phyloP scores from a whole-genome alignment of 2,888 invertebrate genomes.

The Proisotoma minuta region DNA sequence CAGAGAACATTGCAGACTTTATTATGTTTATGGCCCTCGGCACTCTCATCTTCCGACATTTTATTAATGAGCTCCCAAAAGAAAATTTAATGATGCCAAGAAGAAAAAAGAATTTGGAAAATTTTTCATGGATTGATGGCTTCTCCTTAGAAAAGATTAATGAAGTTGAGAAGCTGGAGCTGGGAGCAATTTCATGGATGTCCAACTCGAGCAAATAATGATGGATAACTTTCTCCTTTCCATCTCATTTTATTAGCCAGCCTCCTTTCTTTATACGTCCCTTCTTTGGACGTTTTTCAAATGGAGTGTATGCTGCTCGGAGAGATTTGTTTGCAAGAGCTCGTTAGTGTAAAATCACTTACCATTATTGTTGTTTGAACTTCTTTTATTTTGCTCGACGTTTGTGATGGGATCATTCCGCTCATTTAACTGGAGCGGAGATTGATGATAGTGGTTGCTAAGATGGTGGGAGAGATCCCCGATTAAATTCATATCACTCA shows the following conservation, averaged over 20 bases:
- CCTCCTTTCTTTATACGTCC: neutral
- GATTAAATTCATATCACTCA: conserved; percentile 17
- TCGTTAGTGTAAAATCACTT: neutral
- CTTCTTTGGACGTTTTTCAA: too few species aligned
- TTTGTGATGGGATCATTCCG: neutral
- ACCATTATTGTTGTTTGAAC: conserved; percentile 23
- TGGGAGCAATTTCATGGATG: conserved; percentile 44
- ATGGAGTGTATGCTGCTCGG: too few species aligned
- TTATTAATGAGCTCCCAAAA: too few species aligned
- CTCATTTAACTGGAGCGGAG: neutral
- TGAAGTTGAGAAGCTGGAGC: conserved; percentile 41
- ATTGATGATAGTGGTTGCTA: conserved; percentile 25
- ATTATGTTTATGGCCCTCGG: too few species aligned
- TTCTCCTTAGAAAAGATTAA: too few species aligned
- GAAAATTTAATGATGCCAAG: too few species aligned
- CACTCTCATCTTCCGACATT: too few species aligned
- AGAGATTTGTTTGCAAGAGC: too few species aligned
- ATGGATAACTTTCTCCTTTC: conserved; percentile 28
- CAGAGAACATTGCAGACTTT: too few species aligned
- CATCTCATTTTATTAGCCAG: neutral
- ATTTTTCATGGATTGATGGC: too few species aligned
- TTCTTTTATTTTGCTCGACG: conserved; percentile 19
- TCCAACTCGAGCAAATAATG: conserved; percentile 41
- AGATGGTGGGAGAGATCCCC: conserved; percentile 29
- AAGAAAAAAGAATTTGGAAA: too few species aligned